Evolutionary conservation across 1,140 invertebrate genomes (phyloP), one percentile per base, ranked within the genome.

Genomic region (Pseudomyrmex sp.): DNA sequence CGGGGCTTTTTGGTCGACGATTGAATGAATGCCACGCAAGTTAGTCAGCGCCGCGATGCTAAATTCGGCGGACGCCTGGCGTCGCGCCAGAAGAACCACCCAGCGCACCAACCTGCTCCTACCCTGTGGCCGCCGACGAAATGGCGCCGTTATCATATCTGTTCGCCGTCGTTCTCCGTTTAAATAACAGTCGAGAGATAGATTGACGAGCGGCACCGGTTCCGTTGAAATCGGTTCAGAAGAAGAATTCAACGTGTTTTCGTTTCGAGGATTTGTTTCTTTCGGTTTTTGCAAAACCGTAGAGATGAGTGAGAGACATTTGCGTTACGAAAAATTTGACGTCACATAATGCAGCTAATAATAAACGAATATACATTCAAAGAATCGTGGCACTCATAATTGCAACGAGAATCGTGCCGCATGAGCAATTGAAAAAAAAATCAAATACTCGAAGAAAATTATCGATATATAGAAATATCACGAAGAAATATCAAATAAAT

Each of bases 11-110:
- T 90, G 87, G 87, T 91, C 88, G 87, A 86, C 89, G 86, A 91
- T 92, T 94, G 93, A 94, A 94, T 94, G 94, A 93, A 94, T 94
- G 93, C 92, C 91, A 93, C 92, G 91, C 91, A 91, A 91, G 93
- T 94, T 94, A 94, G 94, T 94, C 94, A 94, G 93, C 93, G 90
- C 91, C 91, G 90, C 92, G 92, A 84, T 92, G 92, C 94, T 94
- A 94, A 94, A 94, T 94, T 92, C 91, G 91, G 92, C 92, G 87
- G 87, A 91, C 85, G 92, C 82, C 91, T 94, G 93, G 93, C 93
- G 58, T 80, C 76, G 70, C n/a, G 92, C 93, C 93, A 94, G 91
- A 90, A 92, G 90, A 94, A 94, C 93, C 93, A 94, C 93, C 92
- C 91, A 93, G 93, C 93, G 93, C 93, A 93, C 93, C 93, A 94